Base-by-base conservation (phyloP, 2,888 invertebrate species). In the Melanophora roralis region DNA sequence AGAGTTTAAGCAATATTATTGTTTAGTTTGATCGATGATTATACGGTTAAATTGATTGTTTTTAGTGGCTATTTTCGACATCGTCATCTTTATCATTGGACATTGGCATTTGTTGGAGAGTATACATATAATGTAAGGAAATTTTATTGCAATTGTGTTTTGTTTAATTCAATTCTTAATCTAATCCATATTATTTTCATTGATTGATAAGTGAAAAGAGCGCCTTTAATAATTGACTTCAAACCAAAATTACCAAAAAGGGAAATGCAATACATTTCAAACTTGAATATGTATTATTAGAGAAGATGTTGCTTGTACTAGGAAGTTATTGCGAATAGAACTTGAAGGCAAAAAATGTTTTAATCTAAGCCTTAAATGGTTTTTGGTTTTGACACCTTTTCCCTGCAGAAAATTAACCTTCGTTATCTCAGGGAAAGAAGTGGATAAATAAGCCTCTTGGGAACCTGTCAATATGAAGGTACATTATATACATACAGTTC, bases 181-280 rank as follows among this genome's bases (percentile, higher is more conserved):
- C 36, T 45, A 59, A 59, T 67, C 65, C 49, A 65, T 51, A 67
- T 60, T 36, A 67, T 59, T 74, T 51, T 59, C 40, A 60, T 64
- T 76, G 80, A 80, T 80, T 80, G 80, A 80, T 80, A 80, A 80
- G 80, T 80, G 80, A 80, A 80, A 80, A 80, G 72, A 72, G 80
- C 76, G 76, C 60, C 68, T 76, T 73, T 80, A 76, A 76, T 80
- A 73, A 75, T 75, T 69, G 73, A 62, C 49, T 68, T 71, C 9
- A 71, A 60, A 62, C 59, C 69, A 27, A 60, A 45, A 60, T 11
- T 19, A 59, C 49, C 38, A 19, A 38, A 73, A 57, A 71, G 19
- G 40, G 8, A 14, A 27, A 27, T 27, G 27, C 6, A 27, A 5
- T 27, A 5, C 27, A 27, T 5, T 27, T 27, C 3, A 5, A 27